Percentiles rank a stretch among this genome's conserved stretches.
These are phyloP conservation scores for Escarpia spicata DNA, from an alignment of 2,888 invertebrate genomes.

Conservation along the genomic window DNA sequence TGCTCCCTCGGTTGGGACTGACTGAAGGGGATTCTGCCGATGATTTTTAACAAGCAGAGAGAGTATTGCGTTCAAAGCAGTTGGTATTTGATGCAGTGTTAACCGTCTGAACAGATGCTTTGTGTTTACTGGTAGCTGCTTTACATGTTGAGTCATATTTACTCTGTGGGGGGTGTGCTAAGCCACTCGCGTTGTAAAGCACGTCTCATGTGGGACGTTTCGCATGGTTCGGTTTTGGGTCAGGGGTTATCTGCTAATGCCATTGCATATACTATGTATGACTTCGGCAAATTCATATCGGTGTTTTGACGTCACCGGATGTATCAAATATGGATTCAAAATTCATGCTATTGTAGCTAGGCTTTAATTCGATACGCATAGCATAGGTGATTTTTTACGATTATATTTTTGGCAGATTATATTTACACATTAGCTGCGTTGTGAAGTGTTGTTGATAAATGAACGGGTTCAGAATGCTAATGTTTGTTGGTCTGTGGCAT, in stretches of 20 bases:
- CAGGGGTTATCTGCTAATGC: neutral
- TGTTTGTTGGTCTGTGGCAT: neutral
- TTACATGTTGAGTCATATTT: neutral
- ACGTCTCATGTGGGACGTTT: neutral
- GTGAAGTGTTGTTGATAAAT: neutral
- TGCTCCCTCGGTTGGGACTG: neutral
- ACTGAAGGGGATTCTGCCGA: neutral
- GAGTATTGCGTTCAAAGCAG: slow-evolving; percentile 8
- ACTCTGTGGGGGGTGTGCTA: neutral
- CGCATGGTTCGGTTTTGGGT: neutral
- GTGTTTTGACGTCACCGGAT: neutral
- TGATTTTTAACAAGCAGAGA: neutral
- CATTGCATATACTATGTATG: neutral
- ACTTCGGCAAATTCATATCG: neutral
- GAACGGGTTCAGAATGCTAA: neutral
- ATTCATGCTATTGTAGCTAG: neutral
- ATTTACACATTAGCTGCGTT: neutral
- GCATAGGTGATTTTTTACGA: neutral
- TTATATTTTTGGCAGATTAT: slow-evolving; percentile 8
- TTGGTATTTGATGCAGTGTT: neutral
- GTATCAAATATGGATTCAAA: neutral
- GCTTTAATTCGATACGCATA: neutral
- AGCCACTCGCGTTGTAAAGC: neutral
- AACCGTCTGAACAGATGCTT: neutral
- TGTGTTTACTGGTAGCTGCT: neutral